Base-by-base conservation (phyloP, 2,888 invertebrate genomes). In the Ennomos fuscantarius region DNA sequence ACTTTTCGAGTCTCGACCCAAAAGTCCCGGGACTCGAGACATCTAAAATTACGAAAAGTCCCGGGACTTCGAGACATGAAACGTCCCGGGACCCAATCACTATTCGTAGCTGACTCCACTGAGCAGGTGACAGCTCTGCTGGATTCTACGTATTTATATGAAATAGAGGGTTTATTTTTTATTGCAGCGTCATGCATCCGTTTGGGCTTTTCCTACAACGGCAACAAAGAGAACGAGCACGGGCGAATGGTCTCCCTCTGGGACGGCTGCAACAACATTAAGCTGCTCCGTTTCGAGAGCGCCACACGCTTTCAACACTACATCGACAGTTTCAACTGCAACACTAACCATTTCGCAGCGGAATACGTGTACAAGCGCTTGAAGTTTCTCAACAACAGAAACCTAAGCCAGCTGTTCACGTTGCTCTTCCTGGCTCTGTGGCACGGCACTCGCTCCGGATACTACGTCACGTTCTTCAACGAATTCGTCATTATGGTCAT, bases 361-460 rank as follows among this genome's bases (percentile, higher is more conserved):
- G 96, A 97, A 87, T 98, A 99, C 82, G 93, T 99, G 15, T 99
- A 98, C 92, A 99, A 99, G 81, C 93, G 99, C 2, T 93, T 99
- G 40, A 97, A 96, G 79, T 99, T 98, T 84, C 91, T 99, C 45
- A 97, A 97, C 44, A 97, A 96, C 84, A 94, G 96, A 13, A 93
- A 93, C 39, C 87, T 95, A 1, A 99, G 99, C 63, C 99, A 99
- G 83, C 90, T 94, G 0, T 93, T 94, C 0, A 97, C 99, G 0
- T 88, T 99, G 39, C 55, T 95, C 0, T 99, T 99, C 87, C 93
- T 99, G 37, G 98, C 99, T 0, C 77, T 98, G 0, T 99, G 99
- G 99, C 99, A 99, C 85, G 99, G 99, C 9, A 95, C 97, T 50
- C 96, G 98, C 79, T 95, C 96, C 9, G 99, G 99, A 0, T 99